These are phyloP conservation scores for Saxicola maurus DNA, from an alignment of 2,797 vertebrate species.

Conservation along the genomic window DNA sequence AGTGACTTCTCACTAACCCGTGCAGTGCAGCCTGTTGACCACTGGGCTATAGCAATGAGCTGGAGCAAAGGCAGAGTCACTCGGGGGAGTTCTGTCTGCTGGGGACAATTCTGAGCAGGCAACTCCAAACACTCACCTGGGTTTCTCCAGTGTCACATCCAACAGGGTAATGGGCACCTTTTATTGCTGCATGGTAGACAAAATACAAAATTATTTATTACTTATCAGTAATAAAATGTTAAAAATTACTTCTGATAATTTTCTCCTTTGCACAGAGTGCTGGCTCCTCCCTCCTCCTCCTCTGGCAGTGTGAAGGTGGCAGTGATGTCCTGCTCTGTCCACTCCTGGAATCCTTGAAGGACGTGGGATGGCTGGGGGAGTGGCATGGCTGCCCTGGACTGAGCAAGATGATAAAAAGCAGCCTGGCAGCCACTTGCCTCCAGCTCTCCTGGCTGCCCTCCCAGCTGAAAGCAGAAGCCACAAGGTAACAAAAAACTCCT, in stretches of 20 bases:
- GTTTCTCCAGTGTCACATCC: neutral
- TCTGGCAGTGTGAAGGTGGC: neutral
- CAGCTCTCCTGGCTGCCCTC: neutral
- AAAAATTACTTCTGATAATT: neutral
- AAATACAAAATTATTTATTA: neutral
- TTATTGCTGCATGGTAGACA: neutral
- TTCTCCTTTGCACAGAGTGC: neutral
- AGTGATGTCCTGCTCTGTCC: neutral
- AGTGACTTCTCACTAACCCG: neutral
- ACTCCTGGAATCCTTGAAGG: neutral
- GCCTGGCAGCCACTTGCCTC: neutral
- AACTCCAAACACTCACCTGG: neutral
- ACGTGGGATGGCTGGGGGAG: neutral
- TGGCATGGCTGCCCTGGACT: neutral
- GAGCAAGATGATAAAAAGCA: neutral
- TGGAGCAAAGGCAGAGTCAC: neutral
- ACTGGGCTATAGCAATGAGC: slow-evolving; percentile 20
- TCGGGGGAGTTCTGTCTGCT: neutral
- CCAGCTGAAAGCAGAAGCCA: neutral
- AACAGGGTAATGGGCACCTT: neutral
- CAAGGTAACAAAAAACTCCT: neutral
- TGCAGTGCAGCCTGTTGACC: neutral
- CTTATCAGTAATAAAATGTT: neutral
- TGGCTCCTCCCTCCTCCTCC: neutral
- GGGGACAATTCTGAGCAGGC: neutral